Percentiles rank a stretch among this genome's conserved stretches.
phyloP scores from a whole-genome alignment of 2,888 invertebrate species.

The Agriopis leucophaearia region DNA sequence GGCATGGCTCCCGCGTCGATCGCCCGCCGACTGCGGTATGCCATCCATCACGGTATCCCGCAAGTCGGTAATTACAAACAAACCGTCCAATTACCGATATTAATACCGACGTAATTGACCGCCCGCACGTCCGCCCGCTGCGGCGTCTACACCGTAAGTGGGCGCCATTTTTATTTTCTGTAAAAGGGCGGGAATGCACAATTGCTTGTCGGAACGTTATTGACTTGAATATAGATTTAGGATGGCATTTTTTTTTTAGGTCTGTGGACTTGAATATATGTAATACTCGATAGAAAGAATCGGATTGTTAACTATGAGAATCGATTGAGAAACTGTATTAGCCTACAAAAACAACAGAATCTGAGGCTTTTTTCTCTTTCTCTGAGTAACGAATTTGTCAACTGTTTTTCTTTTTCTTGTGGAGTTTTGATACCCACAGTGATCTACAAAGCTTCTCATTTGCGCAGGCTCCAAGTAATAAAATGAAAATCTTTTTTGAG shows the following conservation, averaged over 20 bases:
- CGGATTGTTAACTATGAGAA: neutral
- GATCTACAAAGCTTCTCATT: too few species aligned
- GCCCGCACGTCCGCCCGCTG: constrained; percentile 44
- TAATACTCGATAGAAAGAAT: constrained; percentile 16
- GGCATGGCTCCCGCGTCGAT: constrained; percentile 9
- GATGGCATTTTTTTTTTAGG: too few species aligned
- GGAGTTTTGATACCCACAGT: too few species aligned
- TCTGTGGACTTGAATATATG: too few species aligned
- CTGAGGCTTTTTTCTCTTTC: neutral
- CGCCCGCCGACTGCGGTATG: constrained; percentile 26
- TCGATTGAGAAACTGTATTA: neutral
- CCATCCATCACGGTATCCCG: constrained; percentile 39
- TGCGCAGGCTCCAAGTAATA: too few species aligned
- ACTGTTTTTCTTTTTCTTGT: too few species aligned
- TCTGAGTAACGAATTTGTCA: too few species aligned
- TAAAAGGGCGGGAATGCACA: constrained; percentile 37
- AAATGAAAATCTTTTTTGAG: too few species aligned
- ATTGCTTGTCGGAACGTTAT: constrained; percentile 33
- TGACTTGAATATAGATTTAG: too few species aligned
- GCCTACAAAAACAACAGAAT: neutral
- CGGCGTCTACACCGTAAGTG: constrained; percentile 36
- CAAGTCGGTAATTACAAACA: constrained; percentile 40
- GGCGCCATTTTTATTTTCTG: constrained; percentile 48
- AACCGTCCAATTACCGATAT: constrained; percentile 43
- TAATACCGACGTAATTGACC: constrained; percentile 41